These are phyloP conservation scores for Nannoperca obscura DNA, from an alignment of 2,797 vertebrate genomes.

Conservation along the genomic window DNA sequence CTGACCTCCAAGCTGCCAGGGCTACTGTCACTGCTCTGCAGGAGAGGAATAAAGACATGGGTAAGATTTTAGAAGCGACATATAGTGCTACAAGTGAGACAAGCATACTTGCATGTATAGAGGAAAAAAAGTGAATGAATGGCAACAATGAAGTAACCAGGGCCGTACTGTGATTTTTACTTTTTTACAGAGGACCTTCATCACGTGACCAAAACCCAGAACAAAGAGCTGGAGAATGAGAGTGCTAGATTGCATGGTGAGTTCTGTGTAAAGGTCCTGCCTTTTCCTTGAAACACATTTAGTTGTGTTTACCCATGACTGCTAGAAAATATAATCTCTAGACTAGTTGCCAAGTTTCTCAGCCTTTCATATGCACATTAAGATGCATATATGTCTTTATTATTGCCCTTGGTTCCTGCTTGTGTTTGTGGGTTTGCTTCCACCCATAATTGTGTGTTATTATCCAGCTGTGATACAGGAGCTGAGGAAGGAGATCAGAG, in stretches of 20 bases:
- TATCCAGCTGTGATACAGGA: constrained; percentile 82
- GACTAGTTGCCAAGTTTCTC: background rate
- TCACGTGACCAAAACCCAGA: constrained; percentile 79
- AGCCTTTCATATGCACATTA: background rate
- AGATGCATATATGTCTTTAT: background rate
- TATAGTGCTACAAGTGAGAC: background rate
- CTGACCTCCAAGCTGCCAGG: constrained; percentile 77
- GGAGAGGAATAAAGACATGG: constrained; percentile 84
- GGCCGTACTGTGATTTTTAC: constrained; percentile 5
- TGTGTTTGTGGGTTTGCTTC: constrained; percentile 1
- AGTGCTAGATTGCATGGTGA: constrained; percentile 82
- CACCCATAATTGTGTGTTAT: background rate
- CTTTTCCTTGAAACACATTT: background rate
- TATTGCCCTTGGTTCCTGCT: background rate
- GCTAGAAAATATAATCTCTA: background rate
- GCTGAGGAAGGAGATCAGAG: constrained; percentile 79
- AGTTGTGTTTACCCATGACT: background rate
- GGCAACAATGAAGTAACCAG: background rate
- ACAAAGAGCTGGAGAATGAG: constrained; percentile 80
- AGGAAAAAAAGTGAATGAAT: background rate
- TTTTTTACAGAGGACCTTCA: constrained; percentile 80
- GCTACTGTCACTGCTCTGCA: constrained; percentile 70
- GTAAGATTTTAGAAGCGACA: constrained; percentile 64
- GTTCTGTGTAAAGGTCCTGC: constrained; percentile 8
- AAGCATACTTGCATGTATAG: background rate